Evolutionary conservation across 1,140 invertebrate genomes (phyloP), one percentile per base, ranked within the genome.

Genomic region (Physella acuta): DNA sequence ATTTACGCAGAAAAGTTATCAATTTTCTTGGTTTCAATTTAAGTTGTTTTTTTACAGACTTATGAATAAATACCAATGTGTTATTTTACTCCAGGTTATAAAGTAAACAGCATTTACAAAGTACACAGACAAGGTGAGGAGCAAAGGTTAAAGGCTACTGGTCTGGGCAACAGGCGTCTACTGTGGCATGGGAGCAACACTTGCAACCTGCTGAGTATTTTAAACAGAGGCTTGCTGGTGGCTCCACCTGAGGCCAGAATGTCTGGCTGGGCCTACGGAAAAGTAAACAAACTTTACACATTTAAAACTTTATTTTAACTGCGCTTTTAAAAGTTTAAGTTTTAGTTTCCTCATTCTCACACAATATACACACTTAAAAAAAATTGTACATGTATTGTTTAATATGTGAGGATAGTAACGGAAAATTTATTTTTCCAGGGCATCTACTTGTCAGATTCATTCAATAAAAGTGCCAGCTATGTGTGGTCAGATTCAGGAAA

Each of bases 131-230:
- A 65, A 51, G 77, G 76, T 28, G 80, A 85, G 74, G 71, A 76
- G 24, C 71, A 77, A 26, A 30, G 67, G 34, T 65, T 84, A 8
- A 51, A 67, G 58, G 66, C 63, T n/a, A 63, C 61, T 26, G 72
- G 71, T 5, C 24, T 77, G 11, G 74, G 72, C 1, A 85, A 86
- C 66, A 76, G 76, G 28, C 79, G 75, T 62, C 68, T 86, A 2
- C 74, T 87, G 8, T 87, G 84, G 82, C 86, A 87, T 76, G 86
- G 86, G 39, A 86, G 80, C 14, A 75, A 70, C 39, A 65, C 71
- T 17, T 72, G 72, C 4, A 86, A 87, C 71, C 67, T 87, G 24
- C 70, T 86, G 17, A 83, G 81, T 56, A 86, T 87, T 63, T 70
- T 87, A 24, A 75, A 78, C 39, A 49, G 78, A 11, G 86, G 85